Base-by-base conservation (phyloP, 2,888 invertebrate genomes). In the Lepidochrysops patricia region DNA sequence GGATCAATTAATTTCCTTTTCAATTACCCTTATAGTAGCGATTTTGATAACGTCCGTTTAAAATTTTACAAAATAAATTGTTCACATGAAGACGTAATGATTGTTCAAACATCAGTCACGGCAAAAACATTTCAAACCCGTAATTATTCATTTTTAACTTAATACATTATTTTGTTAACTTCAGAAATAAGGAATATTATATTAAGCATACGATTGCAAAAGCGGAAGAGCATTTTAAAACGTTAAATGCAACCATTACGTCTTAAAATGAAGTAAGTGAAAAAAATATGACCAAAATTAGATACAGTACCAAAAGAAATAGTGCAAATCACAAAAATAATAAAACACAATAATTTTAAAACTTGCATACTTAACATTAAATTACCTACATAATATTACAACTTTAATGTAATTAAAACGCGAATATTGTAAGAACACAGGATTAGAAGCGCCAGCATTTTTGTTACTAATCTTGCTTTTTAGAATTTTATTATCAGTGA, bases 1-100 rank as follows among this genome's bases (percentile, higher is more conserved):
- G 88, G 88, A 89, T 77, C 88, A 89, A 88, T 80, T 80, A 19
- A 32, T 54, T 54, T 79, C 72, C 80, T 82, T 78, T 68, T 76
- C 76, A 68, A 69, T 73, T 73, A 63, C 60, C 61, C 61, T 60
- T 61, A 59, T 43, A 56, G 57, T 62, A 57, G 34, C 29, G 5
- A 29, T 19, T 54, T 54, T 54, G 54, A 54, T 32, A 54, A 54
- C 19, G 15, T 29, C 52, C 4, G 15, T 54, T 32, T 61, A 49
- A 34, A 57, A 58, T 63, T 57, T 62, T 58, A 58, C 26, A 15
- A 12, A 12, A 9, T 32, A 13, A 29, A 15, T 19, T 15, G 5
- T 12, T 43, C 9, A 32, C 12, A 27, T 9, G 15, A 19, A 19
- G 32, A 32, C 32, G 32, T 32, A 32, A 32, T 54, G 23, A 32